Conservation (phyloP, 1,140 invertebrate species). For the Anthonomus grandis region DNA sequence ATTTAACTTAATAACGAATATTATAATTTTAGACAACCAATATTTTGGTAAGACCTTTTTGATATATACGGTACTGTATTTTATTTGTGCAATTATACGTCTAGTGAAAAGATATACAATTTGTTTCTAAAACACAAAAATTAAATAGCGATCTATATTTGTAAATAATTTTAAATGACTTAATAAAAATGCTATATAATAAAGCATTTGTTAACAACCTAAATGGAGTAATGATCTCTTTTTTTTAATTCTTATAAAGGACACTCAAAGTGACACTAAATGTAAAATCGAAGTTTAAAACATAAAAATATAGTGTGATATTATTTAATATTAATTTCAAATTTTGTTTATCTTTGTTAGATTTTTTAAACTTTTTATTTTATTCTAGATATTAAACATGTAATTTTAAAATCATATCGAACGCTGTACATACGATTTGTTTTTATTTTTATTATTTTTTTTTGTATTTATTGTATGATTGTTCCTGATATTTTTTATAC, state of each 20-base stretch:
- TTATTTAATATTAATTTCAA: slow-evolving; percentile 48
- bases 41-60: no score
- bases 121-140: background rate
- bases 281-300: slow-evolving; percentile 37
- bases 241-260: slow-evolving; percentile 39
- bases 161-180: background rate
- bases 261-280: slow-evolving; percentile 37
- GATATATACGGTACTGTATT: background rate
- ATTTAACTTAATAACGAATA: no score
- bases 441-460: slow-evolving; percentile 46
- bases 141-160: background rate
- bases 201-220: background rate
- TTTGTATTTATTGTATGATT: slow-evolving; percentile 47
- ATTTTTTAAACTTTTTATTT: slow-evolving; percentile 40
- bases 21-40: no score
- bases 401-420: slow-evolving; percentile 34
- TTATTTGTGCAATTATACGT: background rate
- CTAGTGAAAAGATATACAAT: background rate
- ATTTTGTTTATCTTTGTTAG: slow-evolving; percentile 46
- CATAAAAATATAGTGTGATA: slow-evolving; percentile 46
- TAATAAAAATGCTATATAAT: background rate
- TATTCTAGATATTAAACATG: slow-evolving; percentile 15
- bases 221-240: background rate
- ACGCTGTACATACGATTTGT: slow-evolving; percentile 42
- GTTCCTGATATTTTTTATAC: slow-evolving; percentile 42